phyloP scores from a whole-genome alignment of 2,113 vertebrate species.

The Elachura formosa region DNA sequence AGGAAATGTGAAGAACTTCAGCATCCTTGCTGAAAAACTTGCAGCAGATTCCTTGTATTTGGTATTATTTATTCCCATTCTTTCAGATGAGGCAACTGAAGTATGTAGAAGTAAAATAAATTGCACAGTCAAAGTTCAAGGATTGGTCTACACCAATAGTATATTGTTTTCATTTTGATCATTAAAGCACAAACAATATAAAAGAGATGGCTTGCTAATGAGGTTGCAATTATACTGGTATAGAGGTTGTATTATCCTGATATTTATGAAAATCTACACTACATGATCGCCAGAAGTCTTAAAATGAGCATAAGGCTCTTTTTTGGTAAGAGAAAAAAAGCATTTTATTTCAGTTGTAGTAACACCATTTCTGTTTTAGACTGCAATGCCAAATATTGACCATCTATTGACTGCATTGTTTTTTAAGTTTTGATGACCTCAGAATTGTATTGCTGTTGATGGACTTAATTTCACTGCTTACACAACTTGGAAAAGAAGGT shows the following conservation, averaged over 20 bases:
- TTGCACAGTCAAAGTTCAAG: neutral
- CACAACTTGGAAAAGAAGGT: neutral
- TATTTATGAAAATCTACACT: neutral
- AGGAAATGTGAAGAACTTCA: neutral
- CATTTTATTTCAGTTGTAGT: neutral
- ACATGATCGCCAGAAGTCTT: neutral
- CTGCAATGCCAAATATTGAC: neutral
- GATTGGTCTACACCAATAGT: neutral
- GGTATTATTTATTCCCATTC: neutral
- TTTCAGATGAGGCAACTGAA: neutral
- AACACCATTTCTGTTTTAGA: neutral
- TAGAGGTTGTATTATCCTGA: neutral
- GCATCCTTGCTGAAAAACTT: neutral
- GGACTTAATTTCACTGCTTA: neutral
- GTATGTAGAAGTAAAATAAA: neutral
- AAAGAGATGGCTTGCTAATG: neutral
- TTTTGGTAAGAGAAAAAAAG: neutral
- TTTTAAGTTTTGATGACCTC: neutral
- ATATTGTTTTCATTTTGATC: neutral
- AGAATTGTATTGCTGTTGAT: neutral
- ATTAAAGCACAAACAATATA: neutral
- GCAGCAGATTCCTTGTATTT: neutral
- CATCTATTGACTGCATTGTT: rapidly evolving
- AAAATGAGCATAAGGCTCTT: neutral
- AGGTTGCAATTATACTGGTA: neutral